A percentile compares a stretch with the other conserved stretches of the same genome.
Conservation (phyloP, 2,113 vertebrate species). For the Corythaeola cristata region DNA sequence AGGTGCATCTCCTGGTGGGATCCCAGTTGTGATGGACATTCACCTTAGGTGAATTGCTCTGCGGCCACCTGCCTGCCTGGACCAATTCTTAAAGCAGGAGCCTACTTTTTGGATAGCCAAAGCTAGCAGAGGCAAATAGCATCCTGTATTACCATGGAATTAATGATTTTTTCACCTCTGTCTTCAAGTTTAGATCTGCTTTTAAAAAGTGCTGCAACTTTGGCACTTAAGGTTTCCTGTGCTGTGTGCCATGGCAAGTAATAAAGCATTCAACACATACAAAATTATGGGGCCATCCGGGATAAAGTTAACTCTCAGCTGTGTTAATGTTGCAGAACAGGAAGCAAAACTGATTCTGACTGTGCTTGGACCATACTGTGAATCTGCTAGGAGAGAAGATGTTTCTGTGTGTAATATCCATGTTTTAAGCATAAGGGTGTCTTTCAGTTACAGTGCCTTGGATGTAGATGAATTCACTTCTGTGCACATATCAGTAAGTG, state of each 20-base stretch:
- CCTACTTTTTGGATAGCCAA: not conserved
- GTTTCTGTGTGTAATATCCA: not conserved
- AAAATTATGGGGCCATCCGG: not conserved
- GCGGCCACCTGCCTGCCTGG: not conserved
- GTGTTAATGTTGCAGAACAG: not conserved
- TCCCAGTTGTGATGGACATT: not conserved
- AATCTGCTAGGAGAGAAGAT: not conserved
- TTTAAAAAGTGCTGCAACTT: not conserved
- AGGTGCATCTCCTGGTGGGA: not conserved
- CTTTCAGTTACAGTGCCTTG: constrained; percentile 5
- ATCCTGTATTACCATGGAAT: not conserved
- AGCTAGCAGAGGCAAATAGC: not conserved
- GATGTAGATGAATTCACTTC: not conserved
- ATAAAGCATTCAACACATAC: not conserved
- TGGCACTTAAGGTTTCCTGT: not conserved
- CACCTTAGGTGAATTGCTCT: not conserved
- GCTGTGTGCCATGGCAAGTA: not conserved
- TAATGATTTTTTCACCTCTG: not conserved
- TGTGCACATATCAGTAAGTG: not conserved
- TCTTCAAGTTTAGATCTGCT: not conserved
- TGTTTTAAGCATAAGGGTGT: not conserved
- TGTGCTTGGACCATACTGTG: not conserved
- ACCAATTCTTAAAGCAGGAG: not conserved
- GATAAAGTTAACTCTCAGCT: not conserved
- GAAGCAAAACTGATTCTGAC: not conserved